Percentiles rank a stretch among this genome's conserved stretches.
Evolutionary conservation across 1,140 invertebrate species (phyloP).

Genomic region (Helicorthomorpha holstii): DNA sequence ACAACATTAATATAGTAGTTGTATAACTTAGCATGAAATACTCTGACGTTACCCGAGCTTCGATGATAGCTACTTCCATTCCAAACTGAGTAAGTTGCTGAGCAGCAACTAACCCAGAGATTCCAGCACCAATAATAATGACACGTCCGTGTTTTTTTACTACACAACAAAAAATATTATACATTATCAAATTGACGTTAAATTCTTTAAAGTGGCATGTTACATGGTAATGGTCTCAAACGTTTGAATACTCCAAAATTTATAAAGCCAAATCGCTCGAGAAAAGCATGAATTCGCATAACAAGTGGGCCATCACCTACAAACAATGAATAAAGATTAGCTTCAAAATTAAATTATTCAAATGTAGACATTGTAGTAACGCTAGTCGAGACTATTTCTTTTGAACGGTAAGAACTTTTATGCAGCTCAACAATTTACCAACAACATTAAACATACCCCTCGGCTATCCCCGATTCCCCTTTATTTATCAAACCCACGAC

Average conservation of each 20-base stretch:
- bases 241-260: constrained; percentile 96
- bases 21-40: constrained; percentile 4
- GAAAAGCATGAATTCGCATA: constrained; percentile 69
- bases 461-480: too few relatives aligned
- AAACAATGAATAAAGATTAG: constrained; percentile 4
- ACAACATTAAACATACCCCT: too few relatives aligned
- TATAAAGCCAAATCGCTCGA: constrained; percentile 92
- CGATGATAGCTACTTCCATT: constrained; percentile 85
- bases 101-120: constrained; percentile 81
- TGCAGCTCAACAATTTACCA: too few relatives aligned
- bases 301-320: constrained; percentile 56
- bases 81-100: constrained; percentile 90
- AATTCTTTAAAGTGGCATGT: background rate
- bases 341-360: background rate
- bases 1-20: constrained; percentile 8
- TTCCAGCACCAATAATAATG: constrained; percentile 88
- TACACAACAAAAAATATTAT: constrained; percentile 14
- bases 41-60: constrained; percentile 48
- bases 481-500: too few relatives aligned
- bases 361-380: background rate
- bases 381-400: too few relatives aligned
- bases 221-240: constrained; percentile 34
- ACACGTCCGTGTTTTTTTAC: constrained; percentile 71
- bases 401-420: too few relatives aligned
- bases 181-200: constrained; percentile 2